phyloP scores from a whole-genome alignment of 64 coral and sea anemone species.

The Astreopora myriophthalma region DNA sequence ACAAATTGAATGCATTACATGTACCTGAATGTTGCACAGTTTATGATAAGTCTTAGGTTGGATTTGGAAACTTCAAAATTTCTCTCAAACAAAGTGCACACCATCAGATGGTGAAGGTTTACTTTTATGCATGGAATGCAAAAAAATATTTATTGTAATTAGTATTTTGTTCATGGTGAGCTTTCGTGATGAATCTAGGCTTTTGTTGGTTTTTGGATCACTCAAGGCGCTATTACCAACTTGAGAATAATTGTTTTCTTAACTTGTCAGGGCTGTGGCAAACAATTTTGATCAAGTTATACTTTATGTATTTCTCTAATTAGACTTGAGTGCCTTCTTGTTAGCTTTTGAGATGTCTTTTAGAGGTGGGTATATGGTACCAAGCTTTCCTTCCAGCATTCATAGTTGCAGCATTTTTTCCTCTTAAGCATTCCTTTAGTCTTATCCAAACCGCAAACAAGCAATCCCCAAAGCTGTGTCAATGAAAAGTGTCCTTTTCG shows the following conservation, averaged over 20 bases:
- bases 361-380: constrained; percentile 56
- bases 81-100: no score
- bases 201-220: no score
- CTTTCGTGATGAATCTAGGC: no score
- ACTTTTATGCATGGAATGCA: no score
- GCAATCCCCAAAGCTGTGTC: not conserved
- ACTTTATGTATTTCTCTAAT: constrained; percentile 43
- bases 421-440: not conserved
- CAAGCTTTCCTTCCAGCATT: constrained; percentile 4
- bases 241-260: not conserved
- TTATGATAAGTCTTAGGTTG: no score
- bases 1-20: no score
- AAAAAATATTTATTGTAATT: no score
- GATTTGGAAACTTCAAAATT: no score
- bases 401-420: not conserved
- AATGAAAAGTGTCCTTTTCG: not conserved
- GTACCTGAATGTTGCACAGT: no score
- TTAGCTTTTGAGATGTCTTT: constrained; percentile 52
- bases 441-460: not conserved
- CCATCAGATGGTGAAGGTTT: no score
- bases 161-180: no score
- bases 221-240: not conserved
- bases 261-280: not conserved
- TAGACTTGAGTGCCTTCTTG: constrained; percentile 49
- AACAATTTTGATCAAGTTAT: constrained; percentile 28